A percentile compares a stretch with the other conserved stretches of the same genome.
Conservation (phyloP, 2,888 invertebrate genomes). For the Teleogryllus oceanicus region DNA sequence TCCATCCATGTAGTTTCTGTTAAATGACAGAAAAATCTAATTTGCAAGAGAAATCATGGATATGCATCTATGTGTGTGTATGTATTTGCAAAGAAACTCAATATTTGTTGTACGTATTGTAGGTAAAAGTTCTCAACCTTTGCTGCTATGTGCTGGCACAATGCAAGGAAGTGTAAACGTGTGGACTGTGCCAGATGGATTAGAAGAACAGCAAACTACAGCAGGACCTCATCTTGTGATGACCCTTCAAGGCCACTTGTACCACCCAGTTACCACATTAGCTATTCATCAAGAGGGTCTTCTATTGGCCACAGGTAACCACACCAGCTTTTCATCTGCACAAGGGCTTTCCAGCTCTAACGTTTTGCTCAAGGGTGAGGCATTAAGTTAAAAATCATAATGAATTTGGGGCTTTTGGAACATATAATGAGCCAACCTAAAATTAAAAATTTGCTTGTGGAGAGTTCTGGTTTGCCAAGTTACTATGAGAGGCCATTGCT, state of each 20-base stretch:
- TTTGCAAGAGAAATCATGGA: no score
- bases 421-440: no score
- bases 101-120: not conserved
- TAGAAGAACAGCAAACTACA: conserved; percentile 28
- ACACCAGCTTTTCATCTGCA: no score
- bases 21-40: no score
- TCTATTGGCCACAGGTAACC: conserved; percentile 54
- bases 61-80: not conserved
- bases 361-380: no score
- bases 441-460: no score
- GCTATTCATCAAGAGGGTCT: conserved; percentile 53
- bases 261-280: conserved; percentile 53
- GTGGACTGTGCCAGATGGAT: conserved; percentile 48
- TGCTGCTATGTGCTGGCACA: conserved; percentile 54
- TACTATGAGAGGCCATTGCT: no score
- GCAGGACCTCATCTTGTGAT: conserved; percentile 46
- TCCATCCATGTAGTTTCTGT: no score
- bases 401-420: no score
- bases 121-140: conserved; percentile 43
- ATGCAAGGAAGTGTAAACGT: conserved; percentile 53
- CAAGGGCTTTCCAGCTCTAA: no score
- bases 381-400: no score
- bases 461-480: no score
- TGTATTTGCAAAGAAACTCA: conserved; percentile 5
- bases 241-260: conserved; percentile 54